phyloP scores from a whole-genome alignment of 2,888 invertebrate species.

The Heliconius charithonia region DNA sequence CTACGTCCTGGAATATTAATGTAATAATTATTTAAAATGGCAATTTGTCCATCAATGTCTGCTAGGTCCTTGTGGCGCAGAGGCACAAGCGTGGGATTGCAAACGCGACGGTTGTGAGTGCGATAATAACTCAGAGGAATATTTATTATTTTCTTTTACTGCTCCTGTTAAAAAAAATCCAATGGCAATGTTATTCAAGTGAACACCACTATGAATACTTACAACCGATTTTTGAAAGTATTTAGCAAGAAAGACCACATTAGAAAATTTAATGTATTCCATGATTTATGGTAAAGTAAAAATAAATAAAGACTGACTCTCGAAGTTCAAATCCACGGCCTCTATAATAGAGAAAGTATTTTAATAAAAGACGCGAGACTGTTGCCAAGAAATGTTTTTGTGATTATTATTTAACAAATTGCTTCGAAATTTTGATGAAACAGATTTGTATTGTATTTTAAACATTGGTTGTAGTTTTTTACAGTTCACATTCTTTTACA shows the following conservation, averaged over 20 bases:
- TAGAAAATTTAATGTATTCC: too few relatives aligned
- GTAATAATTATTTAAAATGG: neutral
- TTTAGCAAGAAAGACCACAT: too few relatives aligned
- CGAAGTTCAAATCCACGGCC: neutral
- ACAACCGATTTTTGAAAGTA: too few relatives aligned
- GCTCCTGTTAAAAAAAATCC: too few relatives aligned
- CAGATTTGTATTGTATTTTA: neutral
- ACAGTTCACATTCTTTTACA: neutral
- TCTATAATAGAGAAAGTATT: constrained; percentile 15
- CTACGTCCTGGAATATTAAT: constrained; percentile 49
- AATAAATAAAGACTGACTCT: neutral
- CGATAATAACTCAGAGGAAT: neutral
- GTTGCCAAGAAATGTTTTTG: neutral
- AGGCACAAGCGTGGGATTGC: neutral
- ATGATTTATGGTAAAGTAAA: neutral
- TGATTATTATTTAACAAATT: neutral
- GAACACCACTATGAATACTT: too few relatives aligned
- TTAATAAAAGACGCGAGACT: neutral
- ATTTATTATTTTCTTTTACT: neutral
- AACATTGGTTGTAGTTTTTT: neutral
- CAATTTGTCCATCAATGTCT: neutral
- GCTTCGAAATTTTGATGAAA: neutral
- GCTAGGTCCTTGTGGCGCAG: neutral
- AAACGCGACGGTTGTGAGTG: neutral
- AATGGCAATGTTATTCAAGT: too few relatives aligned